Conservation (phyloP, 2,797 vertebrate species). For the Oceanodroma leucorhoa region DNA sequence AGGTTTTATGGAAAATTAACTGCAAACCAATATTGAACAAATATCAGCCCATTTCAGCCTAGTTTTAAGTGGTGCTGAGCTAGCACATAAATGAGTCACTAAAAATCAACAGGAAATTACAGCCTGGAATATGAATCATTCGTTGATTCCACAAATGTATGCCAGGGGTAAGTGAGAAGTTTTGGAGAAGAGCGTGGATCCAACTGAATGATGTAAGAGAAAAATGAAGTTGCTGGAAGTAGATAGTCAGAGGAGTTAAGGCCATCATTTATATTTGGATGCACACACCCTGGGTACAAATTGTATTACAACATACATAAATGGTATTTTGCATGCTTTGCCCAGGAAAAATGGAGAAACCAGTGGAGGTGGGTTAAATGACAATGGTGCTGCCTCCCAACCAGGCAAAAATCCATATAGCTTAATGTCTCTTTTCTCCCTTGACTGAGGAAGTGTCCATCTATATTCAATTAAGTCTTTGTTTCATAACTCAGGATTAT, state of each 20-base stretch:
- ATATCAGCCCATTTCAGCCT: not conserved
- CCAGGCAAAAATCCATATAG: not conserved
- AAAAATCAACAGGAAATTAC: slow-evolving; percentile 37
- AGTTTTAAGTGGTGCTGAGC: slow-evolving; percentile 7
- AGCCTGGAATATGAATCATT: slow-evolving; percentile 41
- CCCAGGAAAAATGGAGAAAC: not conserved
- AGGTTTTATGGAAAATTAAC: not conserved
- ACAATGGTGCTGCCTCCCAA: not conserved
- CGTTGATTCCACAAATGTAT: not conserved
- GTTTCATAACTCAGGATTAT: not conserved
- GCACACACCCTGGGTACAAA: not conserved
- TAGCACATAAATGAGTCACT: slow-evolving; percentile 41
- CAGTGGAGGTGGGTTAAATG: not conserved
- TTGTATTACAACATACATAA: not conserved
- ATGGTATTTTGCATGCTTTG: not conserved
- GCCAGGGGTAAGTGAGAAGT: not conserved
- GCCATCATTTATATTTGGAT: not conserved
- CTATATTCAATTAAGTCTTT: not conserved
- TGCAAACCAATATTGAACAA: not conserved
- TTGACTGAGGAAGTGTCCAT: not conserved
- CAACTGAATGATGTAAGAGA: not conserved
- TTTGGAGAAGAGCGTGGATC: not conserved
- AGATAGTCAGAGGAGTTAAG: not conserved
- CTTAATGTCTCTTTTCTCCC: not conserved
- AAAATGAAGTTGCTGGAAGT: not conserved